These are phyloP conservation scores for Nymphicus hollandicus DNA, from an alignment of 2,113 vertebrate species.

Conservation along the genomic window DNA sequence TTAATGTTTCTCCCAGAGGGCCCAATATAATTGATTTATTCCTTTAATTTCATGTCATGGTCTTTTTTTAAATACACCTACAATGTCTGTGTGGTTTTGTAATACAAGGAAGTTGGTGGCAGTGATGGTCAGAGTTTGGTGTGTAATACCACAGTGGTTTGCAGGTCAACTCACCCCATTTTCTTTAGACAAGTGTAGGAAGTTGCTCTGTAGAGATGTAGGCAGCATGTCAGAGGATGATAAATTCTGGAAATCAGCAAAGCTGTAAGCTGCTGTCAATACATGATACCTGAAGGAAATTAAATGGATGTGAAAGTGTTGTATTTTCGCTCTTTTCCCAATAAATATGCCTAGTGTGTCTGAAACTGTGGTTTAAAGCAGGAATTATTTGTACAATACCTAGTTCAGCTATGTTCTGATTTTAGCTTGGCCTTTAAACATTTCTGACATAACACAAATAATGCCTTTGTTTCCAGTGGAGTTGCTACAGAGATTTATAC, in stretches of 20 bases:
- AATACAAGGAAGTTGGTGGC: neutral
- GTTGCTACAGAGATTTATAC: neutral
- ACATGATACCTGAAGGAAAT: conserved; percentile 81
- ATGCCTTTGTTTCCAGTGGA: neutral
- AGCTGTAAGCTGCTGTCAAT: conserved; percentile 72
- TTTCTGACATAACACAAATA: neutral
- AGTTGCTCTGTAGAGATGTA: conserved; percentile 76
- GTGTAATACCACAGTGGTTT: neutral
- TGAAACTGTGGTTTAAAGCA: neutral
- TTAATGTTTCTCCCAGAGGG: neutral
- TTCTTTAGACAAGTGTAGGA: conserved; percentile 75
- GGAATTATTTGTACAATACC: neutral
- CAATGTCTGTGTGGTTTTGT: neutral
- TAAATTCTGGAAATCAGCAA: conserved; percentile 72
- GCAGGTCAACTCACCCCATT: conserved; percentile 75
- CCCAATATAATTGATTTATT: neutral
- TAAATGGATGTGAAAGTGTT: conserved; percentile 1
- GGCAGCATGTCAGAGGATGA: conserved; percentile 70
- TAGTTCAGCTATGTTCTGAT: neutral
- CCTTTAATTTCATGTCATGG: neutral
- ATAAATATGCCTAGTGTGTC: neutral
- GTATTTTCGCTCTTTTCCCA: neutral
- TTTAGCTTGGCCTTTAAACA: neutral
- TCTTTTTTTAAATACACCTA: neutral
- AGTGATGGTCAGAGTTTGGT: neutral